These are phyloP conservation scores for Anadara kagoshimensis DNA, from an alignment of 1,140 invertebrate genomes.

Conservation along the genomic window DNA sequence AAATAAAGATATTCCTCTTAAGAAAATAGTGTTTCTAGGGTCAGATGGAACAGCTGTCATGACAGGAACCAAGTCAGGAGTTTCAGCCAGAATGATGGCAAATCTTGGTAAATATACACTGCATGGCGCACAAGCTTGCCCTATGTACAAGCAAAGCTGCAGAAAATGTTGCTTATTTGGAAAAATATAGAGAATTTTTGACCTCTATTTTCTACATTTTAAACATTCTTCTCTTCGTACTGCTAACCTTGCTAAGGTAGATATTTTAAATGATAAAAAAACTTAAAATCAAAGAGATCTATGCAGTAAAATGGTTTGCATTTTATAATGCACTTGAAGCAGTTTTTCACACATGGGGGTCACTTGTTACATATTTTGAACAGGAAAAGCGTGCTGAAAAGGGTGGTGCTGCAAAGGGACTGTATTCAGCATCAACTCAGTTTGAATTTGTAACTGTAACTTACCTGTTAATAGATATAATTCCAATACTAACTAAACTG, in stretches of 20 bases:
- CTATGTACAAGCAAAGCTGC: too few species aligned
- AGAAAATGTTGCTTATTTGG: too few species aligned
- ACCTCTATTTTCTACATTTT: too few species aligned
- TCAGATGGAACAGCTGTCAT: slow-evolving; percentile 3
- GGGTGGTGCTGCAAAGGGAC: neutral
- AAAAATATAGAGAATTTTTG: too few species aligned
- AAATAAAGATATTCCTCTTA: neutral
- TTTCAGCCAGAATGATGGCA: too few species aligned
- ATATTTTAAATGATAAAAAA: too few species aligned
- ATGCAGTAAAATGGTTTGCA: neutral
- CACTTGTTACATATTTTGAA: neutral
- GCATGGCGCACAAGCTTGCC: too few species aligned
- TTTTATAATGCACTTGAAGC: neutral
- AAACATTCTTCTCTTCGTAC: too few species aligned
- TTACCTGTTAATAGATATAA: neutral
- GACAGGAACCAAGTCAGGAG: slow-evolving; percentile 8
- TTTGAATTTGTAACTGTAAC: neutral
- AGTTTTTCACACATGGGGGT: neutral
- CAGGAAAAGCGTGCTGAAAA: neutral
- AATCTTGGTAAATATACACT: too few species aligned
- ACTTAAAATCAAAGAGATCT: neutral
- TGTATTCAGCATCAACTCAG: neutral
- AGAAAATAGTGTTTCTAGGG: neutral
- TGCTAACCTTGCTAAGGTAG: too few species aligned
- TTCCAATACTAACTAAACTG: neutral